These are phyloP conservation scores for Microctonus brassicae DNA, from an alignment of 2,888 invertebrate genomes.

Conservation along the genomic window DNA sequence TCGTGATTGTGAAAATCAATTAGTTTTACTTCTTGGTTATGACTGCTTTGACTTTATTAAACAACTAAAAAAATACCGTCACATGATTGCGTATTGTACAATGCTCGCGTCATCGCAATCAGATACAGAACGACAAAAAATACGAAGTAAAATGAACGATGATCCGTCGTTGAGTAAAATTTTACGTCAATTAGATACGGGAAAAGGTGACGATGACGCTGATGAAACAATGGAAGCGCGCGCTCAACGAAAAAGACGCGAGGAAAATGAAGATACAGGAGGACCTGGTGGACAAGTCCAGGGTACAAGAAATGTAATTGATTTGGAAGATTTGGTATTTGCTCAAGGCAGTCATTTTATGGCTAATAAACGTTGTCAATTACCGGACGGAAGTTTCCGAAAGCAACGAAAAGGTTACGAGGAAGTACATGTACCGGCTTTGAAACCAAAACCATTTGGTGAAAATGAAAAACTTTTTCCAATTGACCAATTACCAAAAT, in stretches of 20 bases:
- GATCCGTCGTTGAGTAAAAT: conserved; percentile 87
- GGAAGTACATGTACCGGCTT: conserved; percentile 98
- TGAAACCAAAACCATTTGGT: conserved; percentile 94
- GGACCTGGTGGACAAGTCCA: conserved; percentile 76
- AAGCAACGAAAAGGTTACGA: conserved; percentile 98
- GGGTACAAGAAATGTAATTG: conserved; percentile 82
- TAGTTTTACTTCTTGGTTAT: conserved; percentile 93
- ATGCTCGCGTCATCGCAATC: conserved; percentile 95
- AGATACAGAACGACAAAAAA: conserved; percentile 87
- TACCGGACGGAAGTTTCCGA: conserved; percentile 97
- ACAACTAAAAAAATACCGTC: conserved; percentile 87
- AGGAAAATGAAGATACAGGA: conserved; percentile 72
- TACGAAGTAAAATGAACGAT: conserved; percentile 91
- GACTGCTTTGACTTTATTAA: conserved; percentile 98
- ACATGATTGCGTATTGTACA: conserved; percentile 95
- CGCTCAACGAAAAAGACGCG: conserved; percentile 68
- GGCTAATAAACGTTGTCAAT: conserved; percentile 97
- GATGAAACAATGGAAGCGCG: conserved; percentile 69
- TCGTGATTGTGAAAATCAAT: conserved; percentile 96
- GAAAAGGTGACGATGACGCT: conserved; percentile 83
- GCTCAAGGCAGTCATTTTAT: conserved; percentile 97
- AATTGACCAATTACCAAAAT: conserved; percentile 93
- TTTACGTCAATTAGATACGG: conserved; percentile 89
- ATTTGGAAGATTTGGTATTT: conserved; percentile 94
- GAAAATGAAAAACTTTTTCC: conserved; percentile 88